phyloP scores from a whole-genome alignment of 2,113 vertebrate genomes.

The Microcebus ravelobensis region DNA sequence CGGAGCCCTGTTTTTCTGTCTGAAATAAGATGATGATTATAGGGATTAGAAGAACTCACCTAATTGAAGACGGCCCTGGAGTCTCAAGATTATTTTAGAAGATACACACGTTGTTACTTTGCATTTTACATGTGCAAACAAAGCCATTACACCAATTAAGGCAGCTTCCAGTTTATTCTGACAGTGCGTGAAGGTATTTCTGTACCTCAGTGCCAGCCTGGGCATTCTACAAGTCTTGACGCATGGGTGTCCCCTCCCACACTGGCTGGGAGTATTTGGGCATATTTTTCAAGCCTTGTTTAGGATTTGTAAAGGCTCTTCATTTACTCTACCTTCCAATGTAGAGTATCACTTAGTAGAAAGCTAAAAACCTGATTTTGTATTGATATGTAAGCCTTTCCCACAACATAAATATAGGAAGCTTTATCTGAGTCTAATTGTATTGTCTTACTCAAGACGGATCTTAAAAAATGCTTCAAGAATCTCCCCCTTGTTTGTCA shows the following conservation, averaged over 20 bases:
- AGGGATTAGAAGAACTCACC: not conserved
- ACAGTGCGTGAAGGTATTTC: not conserved
- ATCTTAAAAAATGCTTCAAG: slow-evolving; percentile 17
- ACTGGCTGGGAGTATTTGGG: not conserved
- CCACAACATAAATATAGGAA: slow-evolving; percentile 37
- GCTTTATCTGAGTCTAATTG: not conserved
- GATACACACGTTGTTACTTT: not conserved
- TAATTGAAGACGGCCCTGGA: not conserved
- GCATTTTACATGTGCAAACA: not conserved
- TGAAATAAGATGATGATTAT: not conserved
- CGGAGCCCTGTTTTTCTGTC: not conserved
- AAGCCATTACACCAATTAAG: not conserved
- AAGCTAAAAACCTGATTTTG: not conserved
- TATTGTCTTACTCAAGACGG: slow-evolving; percentile 10
- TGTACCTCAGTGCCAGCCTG: not conserved
- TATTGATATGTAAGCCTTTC: not conserved
- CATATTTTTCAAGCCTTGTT: slow-evolving; percentile 18
- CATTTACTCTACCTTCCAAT: not conserved
- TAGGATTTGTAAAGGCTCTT: not conserved
- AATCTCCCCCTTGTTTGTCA: not conserved
- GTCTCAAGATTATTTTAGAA: slow-evolving; percentile 10
- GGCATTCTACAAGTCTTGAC: not conserved
- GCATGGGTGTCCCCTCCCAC: not conserved
- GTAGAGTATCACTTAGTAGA: not conserved
- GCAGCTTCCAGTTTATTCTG: not conserved